These are phyloP conservation scores for Notarius quadriscutis DNA, from an alignment of 2,113 vertebrate genomes.

Conservation along the genomic window DNA sequence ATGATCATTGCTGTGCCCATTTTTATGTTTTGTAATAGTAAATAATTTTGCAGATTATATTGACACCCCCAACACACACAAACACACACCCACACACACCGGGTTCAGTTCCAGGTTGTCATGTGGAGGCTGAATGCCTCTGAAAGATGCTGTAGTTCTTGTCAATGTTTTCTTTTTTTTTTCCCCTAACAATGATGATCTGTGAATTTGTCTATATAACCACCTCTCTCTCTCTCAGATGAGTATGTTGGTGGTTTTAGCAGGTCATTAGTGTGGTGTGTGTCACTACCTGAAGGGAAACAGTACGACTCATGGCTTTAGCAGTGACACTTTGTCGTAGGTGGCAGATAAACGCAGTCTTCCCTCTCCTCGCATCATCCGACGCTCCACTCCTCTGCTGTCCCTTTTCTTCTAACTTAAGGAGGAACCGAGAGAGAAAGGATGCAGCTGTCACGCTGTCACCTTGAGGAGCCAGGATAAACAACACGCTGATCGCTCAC, in stretches of 20 bases:
- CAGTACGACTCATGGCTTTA: slow-evolving; percentile 65
- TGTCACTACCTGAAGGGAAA: slow-evolving; percentile 65
- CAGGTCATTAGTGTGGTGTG: slow-evolving; percentile 11
- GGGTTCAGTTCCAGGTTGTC: too few relatives aligned
- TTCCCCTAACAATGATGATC: too few relatives aligned
- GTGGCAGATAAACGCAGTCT: slow-evolving; percentile 64
- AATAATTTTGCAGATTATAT: too few relatives aligned
- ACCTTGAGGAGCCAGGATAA: slow-evolving; percentile 47
- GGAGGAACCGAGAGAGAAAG: slow-evolving; percentile 54
- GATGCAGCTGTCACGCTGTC: slow-evolving; percentile 64
- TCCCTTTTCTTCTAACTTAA: slow-evolving; percentile 54
- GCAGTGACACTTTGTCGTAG: slow-evolving; percentile 52
- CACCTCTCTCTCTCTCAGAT: not conserved
- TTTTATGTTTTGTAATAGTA: too few relatives aligned
- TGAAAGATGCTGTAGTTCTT: not conserved
- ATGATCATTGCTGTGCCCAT: too few relatives aligned
- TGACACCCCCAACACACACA: too few relatives aligned
- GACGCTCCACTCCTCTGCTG: slow-evolving; percentile 65
- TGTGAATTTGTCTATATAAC: not conserved
- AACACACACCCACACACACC: too few relatives aligned
- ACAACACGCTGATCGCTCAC: slow-evolving; percentile 53
- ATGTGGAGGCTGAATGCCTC: not conserved
- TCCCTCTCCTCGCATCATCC: slow-evolving; percentile 61
- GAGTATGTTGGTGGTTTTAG: not conserved
- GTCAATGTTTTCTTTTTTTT: too few relatives aligned